Conservation (phyloP, 2,888 invertebrate species). For the Villa cingulata region DNA sequence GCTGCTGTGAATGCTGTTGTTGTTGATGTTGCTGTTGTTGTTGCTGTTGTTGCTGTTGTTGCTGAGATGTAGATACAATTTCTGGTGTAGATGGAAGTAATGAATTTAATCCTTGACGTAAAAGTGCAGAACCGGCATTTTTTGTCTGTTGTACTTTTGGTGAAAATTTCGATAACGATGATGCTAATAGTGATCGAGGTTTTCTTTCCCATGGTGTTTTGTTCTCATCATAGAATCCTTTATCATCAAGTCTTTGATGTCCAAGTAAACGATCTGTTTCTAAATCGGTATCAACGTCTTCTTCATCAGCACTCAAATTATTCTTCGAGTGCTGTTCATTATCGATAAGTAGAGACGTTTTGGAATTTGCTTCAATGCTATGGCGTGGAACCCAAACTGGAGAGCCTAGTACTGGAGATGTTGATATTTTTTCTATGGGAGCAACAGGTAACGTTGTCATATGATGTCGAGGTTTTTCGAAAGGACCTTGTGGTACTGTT, state of each 20-base stretch:
- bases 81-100: slow-evolving; percentile 33
- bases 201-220: slow-evolving; percentile 30
- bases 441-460: slow-evolving; percentile 25
- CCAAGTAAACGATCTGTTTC: slow-evolving; percentile 94
- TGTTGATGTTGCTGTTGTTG: not conserved
- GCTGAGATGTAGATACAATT: slow-evolving; percentile 28
- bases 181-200: slow-evolving; percentile 22
- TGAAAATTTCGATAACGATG: slow-evolving; percentile 33
- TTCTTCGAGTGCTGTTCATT: slow-evolving; percentile 1
- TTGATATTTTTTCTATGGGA: slow-evolving; percentile 33
- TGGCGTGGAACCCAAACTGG: slow-evolving; percentile 61
- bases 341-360: not conserved
- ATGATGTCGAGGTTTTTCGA: slow-evolving; percentile 16
- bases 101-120: slow-evolving; percentile 34
- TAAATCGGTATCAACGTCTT: slow-evolving; percentile 91
- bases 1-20: not conserved
- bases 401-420: slow-evolving; percentile 42
- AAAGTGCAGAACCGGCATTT: slow-evolving; percentile 14
- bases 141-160: slow-evolving; percentile 33
- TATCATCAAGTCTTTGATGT: slow-evolving; percentile 86
- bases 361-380: slow-evolving; percentile 19
- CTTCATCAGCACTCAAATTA: slow-evolving; percentile 50
- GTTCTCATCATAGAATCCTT: slow-evolving; percentile 82
- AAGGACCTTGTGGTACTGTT: slow-evolving; percentile 18
- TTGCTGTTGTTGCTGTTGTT: slow-evolving; percentile 18